A percentile compares a stretch with the other conserved stretches of the same genome.
phyloP scores from a whole-genome alignment of 2,888 invertebrate genomes.

The Ectemnius cavifrons region DNA sequence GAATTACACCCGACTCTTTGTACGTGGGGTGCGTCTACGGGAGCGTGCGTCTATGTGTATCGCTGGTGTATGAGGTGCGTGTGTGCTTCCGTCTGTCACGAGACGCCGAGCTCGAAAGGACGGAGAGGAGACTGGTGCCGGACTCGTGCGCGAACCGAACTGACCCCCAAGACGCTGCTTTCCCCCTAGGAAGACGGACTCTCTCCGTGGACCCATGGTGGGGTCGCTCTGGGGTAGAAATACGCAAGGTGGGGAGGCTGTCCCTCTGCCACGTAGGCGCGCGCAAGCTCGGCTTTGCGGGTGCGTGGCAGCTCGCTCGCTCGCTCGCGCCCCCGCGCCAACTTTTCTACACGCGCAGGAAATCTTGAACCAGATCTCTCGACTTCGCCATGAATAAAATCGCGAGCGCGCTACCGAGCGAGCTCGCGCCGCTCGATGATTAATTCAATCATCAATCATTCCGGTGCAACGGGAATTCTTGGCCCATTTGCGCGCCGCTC shows the following conservation, averaged over 20 bases:
- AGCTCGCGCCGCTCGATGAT: no score
- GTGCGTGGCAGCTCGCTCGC: neutral
- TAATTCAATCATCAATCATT: no score
- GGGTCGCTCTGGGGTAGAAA: neutral
- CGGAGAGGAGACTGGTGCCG: constrained; percentile 59
- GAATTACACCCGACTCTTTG: no score
- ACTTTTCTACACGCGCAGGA: neutral
- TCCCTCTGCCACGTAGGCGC: neutral
- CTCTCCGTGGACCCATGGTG: constrained; percentile 7
- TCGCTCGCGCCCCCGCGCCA: constrained; percentile 5
- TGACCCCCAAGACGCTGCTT: constrained; percentile 63
- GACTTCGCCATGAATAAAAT: no score
- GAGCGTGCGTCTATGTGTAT: neutral
- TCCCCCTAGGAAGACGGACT: constrained; percentile 39
- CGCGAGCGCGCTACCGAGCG: no score
- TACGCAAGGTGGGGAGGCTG: no score
- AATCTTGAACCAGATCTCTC: neutral
- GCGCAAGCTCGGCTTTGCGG: neutral
- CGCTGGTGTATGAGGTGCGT: constrained; percentile 12
- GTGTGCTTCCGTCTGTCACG: constrained; percentile 24
- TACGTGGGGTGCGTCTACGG: neutral
- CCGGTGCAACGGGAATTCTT: no score
- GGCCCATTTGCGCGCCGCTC: no score
- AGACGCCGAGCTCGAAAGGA: constrained; percentile 20
- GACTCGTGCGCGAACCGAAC: constrained; percentile 73